These are phyloP conservation scores for Bathynomus jamesi DNA, from an alignment of 1,140 invertebrate genomes.

Conservation along the genomic window DNA sequence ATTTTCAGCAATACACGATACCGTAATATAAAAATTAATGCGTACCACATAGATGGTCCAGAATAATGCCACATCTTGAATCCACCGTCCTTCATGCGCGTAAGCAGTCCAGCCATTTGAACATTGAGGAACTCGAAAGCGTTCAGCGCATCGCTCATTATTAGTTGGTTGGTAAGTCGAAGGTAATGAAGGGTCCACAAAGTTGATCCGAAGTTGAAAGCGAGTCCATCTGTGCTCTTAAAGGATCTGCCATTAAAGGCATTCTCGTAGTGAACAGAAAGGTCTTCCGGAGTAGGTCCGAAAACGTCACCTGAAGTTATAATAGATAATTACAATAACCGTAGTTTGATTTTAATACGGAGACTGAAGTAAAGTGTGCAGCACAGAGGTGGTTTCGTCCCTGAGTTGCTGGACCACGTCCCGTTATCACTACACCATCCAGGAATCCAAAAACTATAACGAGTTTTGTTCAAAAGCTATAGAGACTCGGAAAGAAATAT, in stretches of 20 bases:
- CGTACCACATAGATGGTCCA: conserved; percentile 47
- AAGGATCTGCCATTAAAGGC: conserved; percentile 21
- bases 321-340: too few relatives aligned
- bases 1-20: too few relatives aligned
- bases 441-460: too few relatives aligned
- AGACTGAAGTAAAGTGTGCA: too few relatives aligned
- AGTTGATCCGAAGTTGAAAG: conserved; percentile 55
- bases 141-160: conserved; percentile 39
- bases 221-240: conserved; percentile 45
- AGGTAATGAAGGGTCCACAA: conserved; percentile 53
- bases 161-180: conserved; percentile 51
- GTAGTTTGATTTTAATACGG: too few relatives aligned
- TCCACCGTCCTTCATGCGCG: conserved; percentile 42
- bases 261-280: conserved; percentile 40
- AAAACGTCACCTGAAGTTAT: conserved; percentile 49
- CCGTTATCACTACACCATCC: too few relatives aligned
- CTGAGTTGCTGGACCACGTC: too few relatives aligned
- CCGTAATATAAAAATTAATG: too few relatives aligned
- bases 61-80: conserved; percentile 47
- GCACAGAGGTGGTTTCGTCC: too few relatives aligned
- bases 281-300: conserved; percentile 53
- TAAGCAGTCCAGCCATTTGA: conserved; percentile 43
- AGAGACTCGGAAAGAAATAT: too few relatives aligned
- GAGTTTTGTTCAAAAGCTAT: too few relatives aligned
- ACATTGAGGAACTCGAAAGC: conserved; percentile 47